Evolutionary conservation across 2,113 vertebrate genomes (phyloP).

Genomic region (Sylvilagus bachmani): DNA sequence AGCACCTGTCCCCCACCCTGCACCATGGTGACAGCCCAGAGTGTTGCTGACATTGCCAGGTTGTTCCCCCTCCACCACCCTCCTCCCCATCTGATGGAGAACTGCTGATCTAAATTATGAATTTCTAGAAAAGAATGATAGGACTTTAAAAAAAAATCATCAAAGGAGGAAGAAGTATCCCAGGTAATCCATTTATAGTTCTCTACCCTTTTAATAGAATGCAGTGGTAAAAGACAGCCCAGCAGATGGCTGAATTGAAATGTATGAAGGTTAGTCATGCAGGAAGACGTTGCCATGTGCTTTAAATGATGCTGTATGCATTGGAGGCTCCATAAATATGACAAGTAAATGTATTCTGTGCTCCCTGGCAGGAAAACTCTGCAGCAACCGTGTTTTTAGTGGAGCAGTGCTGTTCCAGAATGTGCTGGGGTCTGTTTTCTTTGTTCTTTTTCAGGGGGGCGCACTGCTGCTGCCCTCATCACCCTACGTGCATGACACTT

Average conservation of each 20-base stretch:
- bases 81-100: neutral
- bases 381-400: neutral
- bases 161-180: neutral
- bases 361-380: neutral
- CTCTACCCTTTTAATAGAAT: neutral
- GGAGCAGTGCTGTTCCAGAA: neutral
- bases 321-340: neutral
- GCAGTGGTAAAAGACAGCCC: neutral
- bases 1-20: fast-evolving
- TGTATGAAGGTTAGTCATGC: neutral
- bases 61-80: too few species aligned
- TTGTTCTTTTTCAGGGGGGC: neutral
- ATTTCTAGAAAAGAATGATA: slow-evolving; percentile 28
- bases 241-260: neutral
- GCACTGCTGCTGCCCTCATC: neutral
- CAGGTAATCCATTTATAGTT: neutral
- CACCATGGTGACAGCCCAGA: neutral
- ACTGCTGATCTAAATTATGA: slow-evolving; percentile 2
- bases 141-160: slow-evolving; percentile 8
- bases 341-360: neutral
- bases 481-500: neutral
- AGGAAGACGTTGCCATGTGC: neutral
- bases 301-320: neutral
- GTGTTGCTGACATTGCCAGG: neutral
- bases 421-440: neutral